Evolutionary conservation across 2,113 vertebrate species (phyloP).

Genomic region (Hemiscyllium ocellatum): DNA sequence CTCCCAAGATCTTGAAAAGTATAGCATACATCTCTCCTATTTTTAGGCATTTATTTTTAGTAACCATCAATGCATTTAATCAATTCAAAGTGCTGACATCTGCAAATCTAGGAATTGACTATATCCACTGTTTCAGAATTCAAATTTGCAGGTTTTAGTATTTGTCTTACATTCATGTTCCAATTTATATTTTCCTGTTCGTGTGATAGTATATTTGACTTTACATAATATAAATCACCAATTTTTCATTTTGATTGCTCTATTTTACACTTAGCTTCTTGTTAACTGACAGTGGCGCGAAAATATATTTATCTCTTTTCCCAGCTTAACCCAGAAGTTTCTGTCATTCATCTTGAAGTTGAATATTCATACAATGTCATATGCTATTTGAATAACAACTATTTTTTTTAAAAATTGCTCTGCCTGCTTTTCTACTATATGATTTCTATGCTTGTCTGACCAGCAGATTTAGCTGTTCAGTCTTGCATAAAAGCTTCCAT

Average conservation of each 20-base stretch:
- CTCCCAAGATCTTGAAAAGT: background rate
- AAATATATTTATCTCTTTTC: background rate
- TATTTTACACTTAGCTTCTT: background rate
- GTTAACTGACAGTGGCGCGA: background rate
- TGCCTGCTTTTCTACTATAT: background rate
- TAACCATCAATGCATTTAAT: background rate
- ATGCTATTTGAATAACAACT: background rate
- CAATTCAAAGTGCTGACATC: background rate
- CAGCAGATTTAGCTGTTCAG: background rate
- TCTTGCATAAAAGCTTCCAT: background rate
- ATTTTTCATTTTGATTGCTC: background rate
- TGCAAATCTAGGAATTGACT: background rate
- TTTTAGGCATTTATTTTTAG: background rate
- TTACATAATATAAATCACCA: background rate
- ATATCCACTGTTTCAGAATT: background rate
- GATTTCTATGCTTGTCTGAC: background rate
- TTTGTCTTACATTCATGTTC: background rate
- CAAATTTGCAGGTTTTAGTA: background rate
- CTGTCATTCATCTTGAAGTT: background rate
- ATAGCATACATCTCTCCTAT: background rate
- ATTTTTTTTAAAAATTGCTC: background rate
- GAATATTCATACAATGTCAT: background rate
- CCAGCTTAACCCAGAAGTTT: background rate
- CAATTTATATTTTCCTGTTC: background rate
- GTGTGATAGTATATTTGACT: background rate